phyloP scores from a whole-genome alignment of 2,113 vertebrate species.

The Gnathonemus longibarbis region DNA sequence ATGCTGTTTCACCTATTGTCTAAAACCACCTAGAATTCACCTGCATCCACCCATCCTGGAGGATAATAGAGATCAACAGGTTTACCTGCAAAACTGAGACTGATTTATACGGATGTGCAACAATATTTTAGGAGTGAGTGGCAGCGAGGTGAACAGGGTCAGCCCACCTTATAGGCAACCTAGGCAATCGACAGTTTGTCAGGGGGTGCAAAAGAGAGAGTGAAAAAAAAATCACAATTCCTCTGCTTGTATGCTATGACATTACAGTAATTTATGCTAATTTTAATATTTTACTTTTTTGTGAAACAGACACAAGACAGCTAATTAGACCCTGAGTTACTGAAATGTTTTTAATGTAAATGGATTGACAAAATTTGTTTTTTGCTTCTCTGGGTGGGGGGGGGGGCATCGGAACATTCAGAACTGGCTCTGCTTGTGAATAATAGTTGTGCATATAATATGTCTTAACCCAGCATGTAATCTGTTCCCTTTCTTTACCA shows the following conservation, averaged over 20 bases:
- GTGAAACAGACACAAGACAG: not conserved
- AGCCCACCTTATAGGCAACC: not conserved
- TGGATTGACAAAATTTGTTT: not conserved
- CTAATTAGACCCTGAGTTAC: not conserved
- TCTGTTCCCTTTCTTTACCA: not conserved
- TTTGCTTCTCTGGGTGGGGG: not conserved
- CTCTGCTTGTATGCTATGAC: not conserved
- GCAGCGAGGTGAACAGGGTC: not conserved
- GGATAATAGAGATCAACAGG: not conserved
- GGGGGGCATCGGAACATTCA: not conserved
- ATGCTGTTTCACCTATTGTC: not conserved
- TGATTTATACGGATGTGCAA: not conserved
- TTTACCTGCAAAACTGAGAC: not conserved
- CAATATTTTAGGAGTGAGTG: not conserved
- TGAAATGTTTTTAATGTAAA: not conserved
- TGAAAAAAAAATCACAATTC: not conserved
- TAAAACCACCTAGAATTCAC: not conserved
- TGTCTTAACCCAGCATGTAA: not conserved
- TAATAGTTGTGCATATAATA: not conserved
- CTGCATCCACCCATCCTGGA: not conserved
- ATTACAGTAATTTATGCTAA: not conserved
- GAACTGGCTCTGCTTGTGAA: not conserved
- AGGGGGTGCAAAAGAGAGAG: not conserved
- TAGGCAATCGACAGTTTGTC: not conserved
- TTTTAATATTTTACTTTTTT: not conserved